phyloP scores from a whole-genome alignment of 2,113 vertebrate genomes.

The Dinomys branickii region DNA sequence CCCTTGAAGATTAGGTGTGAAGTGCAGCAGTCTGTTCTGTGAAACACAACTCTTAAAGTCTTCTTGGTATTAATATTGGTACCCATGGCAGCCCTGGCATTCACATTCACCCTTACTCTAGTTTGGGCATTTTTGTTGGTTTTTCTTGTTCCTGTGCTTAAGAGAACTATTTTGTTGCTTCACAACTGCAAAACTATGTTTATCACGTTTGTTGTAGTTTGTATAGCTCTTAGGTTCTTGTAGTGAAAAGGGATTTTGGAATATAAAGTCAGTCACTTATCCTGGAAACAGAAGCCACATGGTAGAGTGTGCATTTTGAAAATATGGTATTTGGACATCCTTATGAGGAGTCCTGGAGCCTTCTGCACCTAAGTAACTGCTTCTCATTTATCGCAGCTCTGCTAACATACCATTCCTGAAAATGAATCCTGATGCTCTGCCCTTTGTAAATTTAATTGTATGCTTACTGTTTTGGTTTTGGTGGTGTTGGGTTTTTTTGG shows the following conservation, averaged over 20 bases:
- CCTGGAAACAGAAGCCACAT: not conserved
- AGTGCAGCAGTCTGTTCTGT: not conserved
- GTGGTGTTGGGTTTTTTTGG: not conserved
- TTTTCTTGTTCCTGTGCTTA: not conserved
- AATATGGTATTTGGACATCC: not conserved
- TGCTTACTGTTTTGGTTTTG: not conserved
- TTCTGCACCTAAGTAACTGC: not conserved
- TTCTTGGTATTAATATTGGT: not conserved
- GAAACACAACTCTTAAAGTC: not conserved
- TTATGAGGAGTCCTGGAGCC: not conserved
- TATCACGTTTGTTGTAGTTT: not conserved
- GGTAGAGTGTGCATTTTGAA: not conserved
- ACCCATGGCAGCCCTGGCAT: not conserved
- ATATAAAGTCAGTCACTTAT: not conserved
- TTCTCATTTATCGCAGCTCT: not conserved
- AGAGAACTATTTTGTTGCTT: not conserved
- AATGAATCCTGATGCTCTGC: not conserved
- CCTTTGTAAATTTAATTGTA: not conserved
- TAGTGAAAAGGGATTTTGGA: not conserved
- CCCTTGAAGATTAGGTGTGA: not conserved
- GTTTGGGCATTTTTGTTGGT: not conserved
- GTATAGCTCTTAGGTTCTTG: not conserved
- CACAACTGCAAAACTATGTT: not conserved
- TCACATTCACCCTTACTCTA: not conserved
- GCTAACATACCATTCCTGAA: not conserved